Evolutionary conservation across 2,888 invertebrate species (phyloP).

Genomic region (Callimorpha dominula): DNA sequence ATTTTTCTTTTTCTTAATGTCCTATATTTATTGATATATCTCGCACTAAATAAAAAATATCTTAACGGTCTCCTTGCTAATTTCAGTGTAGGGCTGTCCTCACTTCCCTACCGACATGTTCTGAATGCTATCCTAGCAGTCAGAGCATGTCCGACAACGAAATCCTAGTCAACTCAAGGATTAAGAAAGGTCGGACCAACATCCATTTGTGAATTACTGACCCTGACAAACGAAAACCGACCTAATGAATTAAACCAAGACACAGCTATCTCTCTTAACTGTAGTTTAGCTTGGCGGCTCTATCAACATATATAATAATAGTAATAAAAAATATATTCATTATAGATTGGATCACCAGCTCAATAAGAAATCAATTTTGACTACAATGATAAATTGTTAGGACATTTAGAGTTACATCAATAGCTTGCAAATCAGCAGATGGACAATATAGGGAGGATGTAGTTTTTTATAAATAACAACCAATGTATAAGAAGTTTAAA

Average conservation of each 20-base stretch:
- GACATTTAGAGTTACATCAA: too few relatives aligned
- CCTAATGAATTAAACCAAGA: neutral
- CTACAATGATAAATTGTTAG: too few relatives aligned
- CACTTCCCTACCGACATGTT: neutral
- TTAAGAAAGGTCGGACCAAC: neutral
- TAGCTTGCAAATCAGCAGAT: too few relatives aligned
- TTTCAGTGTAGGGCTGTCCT: neutral
- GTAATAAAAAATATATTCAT: too few relatives aligned
- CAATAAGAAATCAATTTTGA: too few relatives aligned
- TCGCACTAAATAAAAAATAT: neutral
- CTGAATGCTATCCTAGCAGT: neutral
- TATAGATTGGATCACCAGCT: too few relatives aligned
- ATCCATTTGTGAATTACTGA: constrained; percentile 7
- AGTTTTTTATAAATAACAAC: too few relatives aligned
- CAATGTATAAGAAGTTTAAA: too few relatives aligned
- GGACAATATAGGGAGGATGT: too few relatives aligned
- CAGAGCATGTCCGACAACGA: neutral
- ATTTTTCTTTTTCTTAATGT: too few relatives aligned
- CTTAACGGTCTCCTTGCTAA: neutral
- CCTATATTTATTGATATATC: neutral
- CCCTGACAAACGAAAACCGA: neutral
- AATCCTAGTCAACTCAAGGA: constrained; percentile 1
- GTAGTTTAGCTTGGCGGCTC: neutral
- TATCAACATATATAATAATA: too few relatives aligned
- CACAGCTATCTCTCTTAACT: neutral